Evolutionary conservation across 2,797 vertebrate species (phyloP).

Genomic region (Synaphobranchus kaupii): DNA sequence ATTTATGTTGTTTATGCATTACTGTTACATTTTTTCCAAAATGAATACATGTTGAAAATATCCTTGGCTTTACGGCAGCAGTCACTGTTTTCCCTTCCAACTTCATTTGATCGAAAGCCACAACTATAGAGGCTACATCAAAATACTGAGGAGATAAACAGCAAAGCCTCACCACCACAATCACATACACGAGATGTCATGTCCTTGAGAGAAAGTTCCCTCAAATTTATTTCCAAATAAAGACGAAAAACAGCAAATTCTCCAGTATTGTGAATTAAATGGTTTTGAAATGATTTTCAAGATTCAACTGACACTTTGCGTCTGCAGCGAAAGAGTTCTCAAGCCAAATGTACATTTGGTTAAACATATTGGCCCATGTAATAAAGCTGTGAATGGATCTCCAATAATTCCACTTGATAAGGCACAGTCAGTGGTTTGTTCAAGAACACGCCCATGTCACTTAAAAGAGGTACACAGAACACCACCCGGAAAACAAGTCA

Average conservation of each 20-base stretch:
- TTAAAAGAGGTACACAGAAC: neutral
- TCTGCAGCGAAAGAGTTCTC: neutral
- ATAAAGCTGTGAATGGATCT: conserved; percentile 31
- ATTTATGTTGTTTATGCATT: neutral
- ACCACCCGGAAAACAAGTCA: neutral
- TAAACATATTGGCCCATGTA: conserved; percentile 43
- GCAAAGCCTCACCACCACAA: neutral
- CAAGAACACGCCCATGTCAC: conserved; percentile 25
- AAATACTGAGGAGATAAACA: neutral
- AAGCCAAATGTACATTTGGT: conserved; percentile 29
- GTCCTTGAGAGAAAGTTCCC: neutral
- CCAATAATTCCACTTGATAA: conserved; percentile 55
- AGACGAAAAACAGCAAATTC: neutral
- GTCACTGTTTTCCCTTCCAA: neutral
- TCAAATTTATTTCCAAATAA: conserved; percentile 6
- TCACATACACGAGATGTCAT: neutral
- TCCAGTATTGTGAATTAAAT: neutral
- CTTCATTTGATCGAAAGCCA: neutral
- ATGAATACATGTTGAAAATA: neutral
- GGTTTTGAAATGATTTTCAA: neutral
- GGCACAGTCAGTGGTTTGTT: conserved; percentile 56
- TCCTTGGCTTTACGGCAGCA: neutral
- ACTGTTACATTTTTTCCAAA: neutral
- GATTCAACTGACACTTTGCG: neutral
- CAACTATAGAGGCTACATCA: neutral